Conservation (phyloP, 2,888 invertebrate species). For the Bembecia ichneumoniformis region DNA sequence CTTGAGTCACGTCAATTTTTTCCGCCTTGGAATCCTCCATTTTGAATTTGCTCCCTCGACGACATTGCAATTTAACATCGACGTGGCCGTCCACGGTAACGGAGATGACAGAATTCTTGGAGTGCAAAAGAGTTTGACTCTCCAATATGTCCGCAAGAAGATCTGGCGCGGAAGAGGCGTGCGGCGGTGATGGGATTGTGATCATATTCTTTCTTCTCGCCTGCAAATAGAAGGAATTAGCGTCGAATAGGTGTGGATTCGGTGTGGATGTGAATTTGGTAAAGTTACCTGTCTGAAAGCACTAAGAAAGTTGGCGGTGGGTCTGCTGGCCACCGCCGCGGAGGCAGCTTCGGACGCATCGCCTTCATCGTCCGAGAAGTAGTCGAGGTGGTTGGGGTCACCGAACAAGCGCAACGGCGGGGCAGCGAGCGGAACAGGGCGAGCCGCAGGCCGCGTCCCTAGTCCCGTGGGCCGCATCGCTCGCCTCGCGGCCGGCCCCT, state of each 20-base stretch:
- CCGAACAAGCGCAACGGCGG: conserved; percentile 74
- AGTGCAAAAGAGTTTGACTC: conserved; percentile 79
- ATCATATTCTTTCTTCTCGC: conserved; percentile 63
- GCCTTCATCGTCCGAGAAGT: conserved; percentile 72
- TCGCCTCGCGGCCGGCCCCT: not conserved
- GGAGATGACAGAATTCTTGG: conserved; percentile 72
- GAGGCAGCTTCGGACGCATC: conserved; percentile 30
- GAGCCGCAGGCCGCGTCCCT: conserved; percentile 8
- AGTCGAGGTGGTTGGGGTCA: conserved; percentile 77
- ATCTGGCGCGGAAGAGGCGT: conserved; percentile 68
- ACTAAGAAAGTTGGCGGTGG: conserved; percentile 54
- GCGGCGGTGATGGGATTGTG: conserved; percentile 46
- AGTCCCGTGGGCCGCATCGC: conserved; percentile 4
- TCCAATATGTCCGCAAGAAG: conserved; percentile 79
- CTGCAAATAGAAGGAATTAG: conserved; percentile 22
- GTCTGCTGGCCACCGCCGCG: conserved; percentile 51
- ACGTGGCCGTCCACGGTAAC: conserved; percentile 76
- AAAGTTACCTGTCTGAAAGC: conserved; percentile 48
- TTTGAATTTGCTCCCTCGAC: conserved; percentile 6
- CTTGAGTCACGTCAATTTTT: conserved; percentile 30
- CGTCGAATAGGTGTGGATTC: not conserved
- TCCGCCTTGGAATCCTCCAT: conserved; percentile 7
- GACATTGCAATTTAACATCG: conserved; percentile 52
- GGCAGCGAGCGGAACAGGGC: conserved; percentile 28
- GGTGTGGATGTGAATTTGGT: not conserved